Base-by-base conservation (phyloP, 1,140 invertebrate genomes). In the Drosophila ananassae region DNA sequence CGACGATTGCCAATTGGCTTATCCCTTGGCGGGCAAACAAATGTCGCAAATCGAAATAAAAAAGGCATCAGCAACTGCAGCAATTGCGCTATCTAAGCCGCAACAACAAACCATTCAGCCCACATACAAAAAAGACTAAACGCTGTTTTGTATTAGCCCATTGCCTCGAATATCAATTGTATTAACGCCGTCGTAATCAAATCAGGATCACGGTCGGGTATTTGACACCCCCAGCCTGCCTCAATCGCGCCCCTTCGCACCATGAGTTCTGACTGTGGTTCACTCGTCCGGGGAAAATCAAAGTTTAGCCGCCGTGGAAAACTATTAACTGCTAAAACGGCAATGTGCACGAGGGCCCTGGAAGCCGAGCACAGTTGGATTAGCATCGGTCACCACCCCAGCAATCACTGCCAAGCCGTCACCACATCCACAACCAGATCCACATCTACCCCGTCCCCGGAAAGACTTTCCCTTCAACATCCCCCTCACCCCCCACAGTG, bases 261-360 rank as follows among this genome's bases (percentile, higher is more conserved):
- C 21, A 44, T 12, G 13, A 17, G 41, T 44, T 13, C n/a, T 44
- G 41, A 12, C 41, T 44, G 17, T 2, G 17, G 44, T 24, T 39
- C 32, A 46, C 39, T 32, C 44, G 51, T 37, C 44, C 24, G 24
- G 46, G 17, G 7, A 22, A 87, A 80, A 85, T 85, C 82, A 85
- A 75, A 82, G 82, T 80, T 64, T 67, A 73, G 58, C 66, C 67
- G 59, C 52, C 60, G 66, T 73, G 73, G 68, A 64, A 46, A 75
- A 89, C 82, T 87, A 87, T 89, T 89, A 89, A 83, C 79, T 87
- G 82, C 77, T 67, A 79, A 87, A 87, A 73, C 58, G 67, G 76
- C 80, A 79, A 77, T 72, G 57, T 68, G 75, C 78, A 63, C 44
- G 58, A 85, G 68, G 79, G 64, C 66, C 73, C 55, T 61, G 68